phyloP scores from a whole-genome alignment of 1,140 invertebrate species.

The Leptopilina boulardi region DNA sequence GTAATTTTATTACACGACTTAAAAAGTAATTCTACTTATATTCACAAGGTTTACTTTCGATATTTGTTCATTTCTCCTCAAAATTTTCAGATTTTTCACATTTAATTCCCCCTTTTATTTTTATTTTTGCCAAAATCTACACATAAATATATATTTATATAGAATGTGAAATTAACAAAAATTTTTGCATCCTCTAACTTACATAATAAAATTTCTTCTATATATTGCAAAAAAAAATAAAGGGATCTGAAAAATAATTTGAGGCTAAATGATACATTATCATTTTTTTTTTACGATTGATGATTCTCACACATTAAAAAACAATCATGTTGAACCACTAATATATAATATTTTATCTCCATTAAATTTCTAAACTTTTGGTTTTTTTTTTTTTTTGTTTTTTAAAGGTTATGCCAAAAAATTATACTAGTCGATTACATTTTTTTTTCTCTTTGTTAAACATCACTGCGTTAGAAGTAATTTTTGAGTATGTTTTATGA shows the following conservation, averaged over 20 bases:
- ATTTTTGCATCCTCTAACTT: not conserved
- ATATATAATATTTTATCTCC: not conserved
- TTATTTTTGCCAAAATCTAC: not conserved
- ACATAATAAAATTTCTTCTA: not conserved
- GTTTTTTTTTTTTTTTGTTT: not conserved
- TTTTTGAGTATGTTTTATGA: not conserved
- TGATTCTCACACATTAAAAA: not conserved
- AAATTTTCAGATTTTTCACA: not conserved
- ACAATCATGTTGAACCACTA: not conserved
- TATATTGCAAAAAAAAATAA: not conserved
- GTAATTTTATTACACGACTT: not conserved
- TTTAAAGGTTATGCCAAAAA: not conserved
- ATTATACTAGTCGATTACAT: not conserved
- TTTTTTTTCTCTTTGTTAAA: not conserved
- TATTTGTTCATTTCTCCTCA: not conserved
- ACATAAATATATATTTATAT: too few relatives aligned
- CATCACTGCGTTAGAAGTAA: not conserved
- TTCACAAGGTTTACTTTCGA: constrained; percentile 3
- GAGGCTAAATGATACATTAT: not conserved
- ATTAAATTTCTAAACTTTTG: not conserved
- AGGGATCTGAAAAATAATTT: not conserved
- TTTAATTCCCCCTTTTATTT: not conserved
- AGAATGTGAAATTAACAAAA: not conserved
- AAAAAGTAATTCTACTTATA: constrained; percentile 8
- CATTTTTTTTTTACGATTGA: not conserved